Base-by-base conservation (phyloP, 2,888 invertebrate genomes). In the Macaria liturata region DNA sequence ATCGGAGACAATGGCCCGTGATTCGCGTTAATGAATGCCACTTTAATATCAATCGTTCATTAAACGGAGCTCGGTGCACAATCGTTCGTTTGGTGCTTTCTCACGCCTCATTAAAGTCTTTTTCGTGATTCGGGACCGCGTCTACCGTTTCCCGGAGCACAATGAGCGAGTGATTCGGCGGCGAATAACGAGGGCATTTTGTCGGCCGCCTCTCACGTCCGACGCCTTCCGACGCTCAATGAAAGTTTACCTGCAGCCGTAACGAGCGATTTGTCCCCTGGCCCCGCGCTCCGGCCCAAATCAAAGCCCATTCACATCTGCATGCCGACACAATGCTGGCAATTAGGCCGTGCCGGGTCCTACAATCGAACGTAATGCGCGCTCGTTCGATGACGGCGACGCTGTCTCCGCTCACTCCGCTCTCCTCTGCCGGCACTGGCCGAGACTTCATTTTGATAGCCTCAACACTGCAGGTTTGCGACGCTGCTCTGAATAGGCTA, bases 251-350 rank as follows among this genome's bases (percentile, higher is more conserved):
- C 91, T 91, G 91, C 91, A 89, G 88, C 86, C 89, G 89, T 91
- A 91, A 91, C 91, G 91, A 91, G 91, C 91, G 91, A 91, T 91
- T 91, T 91, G 91, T 91, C 88, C 91, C 90, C 88, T 81, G 83
- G 80, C 85, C 88, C 88, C 86, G 76, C 76, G 78, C 84, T 84
- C 84, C 78, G 82, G 81, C 84, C 89, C 91, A 92, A 92, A 92
- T 92, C 92, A 92, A 92, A 91, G 90, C 90, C 92, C 92, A 92
- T 92, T 92, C 92, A 92, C 91, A 91, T 92, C 91, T 91, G 92
- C 92, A 92, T 92, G 92, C 89, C 88, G 86, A 84, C 90, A 92
- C 92, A 92, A 92, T 92, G 92, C 90, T 83, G 90, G 89, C 92
- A 92, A 92, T 92, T 92, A 92, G 92, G 88, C 84, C 86, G 79